Percentiles rank a stretch among this genome's conserved stretches.
These are phyloP conservation scores for Panthera uncia DNA, from an alignment of 2,113 vertebrate species.

Conservation along the genomic window DNA sequence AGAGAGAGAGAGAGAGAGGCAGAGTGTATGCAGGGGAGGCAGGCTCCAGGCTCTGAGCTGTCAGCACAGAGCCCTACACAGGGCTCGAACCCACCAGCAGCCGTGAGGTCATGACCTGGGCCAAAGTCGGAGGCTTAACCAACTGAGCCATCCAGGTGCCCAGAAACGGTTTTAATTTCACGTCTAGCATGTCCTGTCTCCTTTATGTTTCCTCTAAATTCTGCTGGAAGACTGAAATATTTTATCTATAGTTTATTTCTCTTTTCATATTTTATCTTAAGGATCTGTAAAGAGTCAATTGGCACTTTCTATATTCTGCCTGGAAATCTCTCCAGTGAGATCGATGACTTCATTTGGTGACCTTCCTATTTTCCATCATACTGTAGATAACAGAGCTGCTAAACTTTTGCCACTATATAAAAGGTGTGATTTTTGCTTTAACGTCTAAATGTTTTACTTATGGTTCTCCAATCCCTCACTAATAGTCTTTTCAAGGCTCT, in stretches of 20 bases:
- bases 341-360: background rate
- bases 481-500: background rate
- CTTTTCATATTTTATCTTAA: constrained; percentile 32
- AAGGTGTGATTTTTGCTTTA: background rate
- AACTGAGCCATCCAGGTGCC: no score
- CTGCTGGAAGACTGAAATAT: background rate
- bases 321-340: background rate
- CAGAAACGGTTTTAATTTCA: constrained; percentile 35
- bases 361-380: background rate
- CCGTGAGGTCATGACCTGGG: no score
- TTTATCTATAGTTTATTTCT: background rate
- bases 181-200: background rate
- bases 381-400: background rate
- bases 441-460: background rate
- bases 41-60: no score
- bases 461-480: background rate
- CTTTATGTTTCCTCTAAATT: background rate
- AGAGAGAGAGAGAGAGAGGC: no score
- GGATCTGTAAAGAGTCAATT: background rate
- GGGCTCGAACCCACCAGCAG: no score
- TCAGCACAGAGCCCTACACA: no score
- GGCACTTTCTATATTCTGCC: background rate
- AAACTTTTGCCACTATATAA: background rate
- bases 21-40: no score
- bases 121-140: no score